Percentiles rank a stretch among this genome's conserved stretches.
phyloP scores from a whole-genome alignment of 2,797 vertebrate genomes.

The Pseudochirops corinnae region DNA sequence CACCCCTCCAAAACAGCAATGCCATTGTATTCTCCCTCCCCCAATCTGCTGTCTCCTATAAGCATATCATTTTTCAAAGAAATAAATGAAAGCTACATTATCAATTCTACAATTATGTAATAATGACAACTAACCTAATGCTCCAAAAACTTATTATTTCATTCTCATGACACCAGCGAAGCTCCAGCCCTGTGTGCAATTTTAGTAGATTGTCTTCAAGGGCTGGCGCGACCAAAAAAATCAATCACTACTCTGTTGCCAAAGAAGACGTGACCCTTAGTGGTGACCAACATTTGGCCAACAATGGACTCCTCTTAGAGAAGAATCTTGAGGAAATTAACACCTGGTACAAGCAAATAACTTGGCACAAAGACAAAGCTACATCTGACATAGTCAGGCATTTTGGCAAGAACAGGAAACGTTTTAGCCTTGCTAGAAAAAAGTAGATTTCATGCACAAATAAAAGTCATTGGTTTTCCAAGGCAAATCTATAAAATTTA shows the following conservation, averaged over 20 bases:
- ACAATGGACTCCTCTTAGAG: background rate
- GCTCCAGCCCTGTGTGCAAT: background rate
- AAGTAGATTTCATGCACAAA: constrained; percentile 7
- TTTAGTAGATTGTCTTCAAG: background rate
- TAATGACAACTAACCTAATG: background rate
- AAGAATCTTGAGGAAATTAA: background rate
- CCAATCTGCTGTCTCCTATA: background rate
- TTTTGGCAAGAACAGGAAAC: background rate
- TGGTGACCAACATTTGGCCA: background rate
- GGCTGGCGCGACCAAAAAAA: background rate
- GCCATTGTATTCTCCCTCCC: too few species aligned
- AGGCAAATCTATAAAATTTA: constrained; percentile 29
- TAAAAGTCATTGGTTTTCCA: constrained; percentile 14
- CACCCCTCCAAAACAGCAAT: too few species aligned
- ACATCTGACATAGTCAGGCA: background rate
- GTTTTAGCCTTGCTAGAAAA: constrained; percentile 25
- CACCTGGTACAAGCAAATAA: background rate
- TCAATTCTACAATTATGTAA: background rate
- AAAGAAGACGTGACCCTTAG: background rate
- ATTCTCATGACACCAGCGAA: background rate
- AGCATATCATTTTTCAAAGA: background rate
- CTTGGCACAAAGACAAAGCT: background rate
- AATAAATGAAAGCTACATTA: background rate
- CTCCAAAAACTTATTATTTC: background rate
- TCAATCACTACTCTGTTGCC: background rate